Evolutionary conservation across 2,113 vertebrate genomes (phyloP), one percentile per base, ranked within the genome.

Genomic region (Blennius ocellaris): DNA sequence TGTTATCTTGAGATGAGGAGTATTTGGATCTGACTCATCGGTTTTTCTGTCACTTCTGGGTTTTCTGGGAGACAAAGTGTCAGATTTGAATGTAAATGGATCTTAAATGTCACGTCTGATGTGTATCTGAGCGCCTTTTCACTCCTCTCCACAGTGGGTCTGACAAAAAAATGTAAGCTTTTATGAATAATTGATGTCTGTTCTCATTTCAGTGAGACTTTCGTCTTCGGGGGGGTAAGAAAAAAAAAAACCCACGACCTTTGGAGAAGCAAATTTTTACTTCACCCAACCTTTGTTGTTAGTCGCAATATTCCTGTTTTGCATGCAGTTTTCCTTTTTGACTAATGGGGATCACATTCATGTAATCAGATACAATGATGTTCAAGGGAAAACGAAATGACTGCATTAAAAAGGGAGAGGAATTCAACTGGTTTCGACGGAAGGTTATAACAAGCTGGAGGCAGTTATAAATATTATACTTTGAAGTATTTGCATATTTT

Each of bases 91-190:
- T 63, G 52, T 63, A 43, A 68, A 62, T 62, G 7, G 62, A 64
- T 69, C 16, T 53, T 43, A 80, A 80, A 69, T 75, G 78, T 64
- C 71, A 70, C 11, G 14, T 45, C 50, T 41, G 78, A 69, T 80
- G 16, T 49, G 0, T 54, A 64, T 59, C 63, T 36, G 45, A 49
- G 11, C 44, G 21, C 10, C 14, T 73, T 62, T 62, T 58, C 64
- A 15, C 70, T 80, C 62, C 6, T 17, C 61, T 60, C 58, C 51
- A 4, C 15, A 15, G 73, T 6, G 6, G 14, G 7, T 51, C 15
- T 57, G 63, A 70, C 30, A 14, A 41, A 14, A 41, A 61, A 52
- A 53, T 36, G 0, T 52, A 43, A 38, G 40, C 12, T 43, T 14
- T n/a, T 48, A 2, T 64, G 14, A 58, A 45, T 58, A 52, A 30